A percentile compares a stretch with the other conserved stretches of the same genome.
Evolutionary conservation across 2,113 vertebrate species (phyloP).

Genomic region (Australoheros scitulus): DNA sequence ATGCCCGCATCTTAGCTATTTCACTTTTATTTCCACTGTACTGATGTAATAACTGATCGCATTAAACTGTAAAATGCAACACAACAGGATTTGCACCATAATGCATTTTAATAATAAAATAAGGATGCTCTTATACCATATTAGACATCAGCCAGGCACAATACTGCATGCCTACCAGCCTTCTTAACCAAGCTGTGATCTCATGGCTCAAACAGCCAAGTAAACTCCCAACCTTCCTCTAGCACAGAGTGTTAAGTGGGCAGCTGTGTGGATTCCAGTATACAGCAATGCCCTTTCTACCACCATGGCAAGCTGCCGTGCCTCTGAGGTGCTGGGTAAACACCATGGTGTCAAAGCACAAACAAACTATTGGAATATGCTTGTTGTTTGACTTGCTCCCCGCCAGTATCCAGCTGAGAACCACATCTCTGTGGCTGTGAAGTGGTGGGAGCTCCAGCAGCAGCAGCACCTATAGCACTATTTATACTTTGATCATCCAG

Average conservation of each 20-base stretch:
- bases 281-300: constrained; percentile 51
- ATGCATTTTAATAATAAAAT: background rate
- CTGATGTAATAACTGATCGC: background rate
- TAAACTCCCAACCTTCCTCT: constrained; percentile 45
- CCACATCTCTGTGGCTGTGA: constrained; percentile 58
- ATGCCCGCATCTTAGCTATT: background rate
- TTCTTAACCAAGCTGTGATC: constrained; percentile 18
- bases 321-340: constrained; percentile 70
- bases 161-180: background rate
- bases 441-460: constrained; percentile 26
- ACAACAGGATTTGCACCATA: background rate
- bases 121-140: background rate
- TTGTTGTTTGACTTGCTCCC: constrained; percentile 54
- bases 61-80: background rate
- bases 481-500: constrained; percentile 15
- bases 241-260: constrained; percentile 57
- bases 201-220: constrained; percentile 40
- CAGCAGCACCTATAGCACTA: constrained; percentile 4
- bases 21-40: background rate
- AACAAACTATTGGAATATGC: constrained; percentile 66
- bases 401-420: constrained; percentile 54
- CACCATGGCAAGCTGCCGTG: constrained; percentile 51
- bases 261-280: constrained; percentile 56
- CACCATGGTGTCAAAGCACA: constrained; percentile 64
- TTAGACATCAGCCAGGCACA: constrained; percentile 4